phyloP scores from a whole-genome alignment of 1,140 invertebrate genomes.

The Formica selysi region DNA sequence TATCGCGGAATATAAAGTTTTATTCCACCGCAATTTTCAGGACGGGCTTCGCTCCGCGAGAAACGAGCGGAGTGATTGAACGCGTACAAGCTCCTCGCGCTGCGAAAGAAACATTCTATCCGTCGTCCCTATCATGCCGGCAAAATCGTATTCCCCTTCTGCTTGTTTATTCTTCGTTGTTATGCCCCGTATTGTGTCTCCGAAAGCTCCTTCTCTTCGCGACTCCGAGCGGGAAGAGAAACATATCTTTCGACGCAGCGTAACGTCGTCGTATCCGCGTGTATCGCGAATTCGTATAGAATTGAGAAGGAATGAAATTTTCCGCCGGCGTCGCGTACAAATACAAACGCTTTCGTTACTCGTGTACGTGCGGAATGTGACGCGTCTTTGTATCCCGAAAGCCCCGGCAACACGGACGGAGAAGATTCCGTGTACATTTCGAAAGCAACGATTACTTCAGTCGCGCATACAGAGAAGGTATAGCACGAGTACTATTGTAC shows the following conservation, averaged over 20 bases:
- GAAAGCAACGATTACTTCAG: neutral
- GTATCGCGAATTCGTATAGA: conserved; percentile 38
- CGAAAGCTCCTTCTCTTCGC: conserved; percentile 4
- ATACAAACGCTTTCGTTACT: conserved; percentile 29
- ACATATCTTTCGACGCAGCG: conserved; percentile 4
- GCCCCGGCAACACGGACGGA: neutral
- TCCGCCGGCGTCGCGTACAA: conserved; percentile 23
- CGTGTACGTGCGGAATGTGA: conserved; percentile 11
- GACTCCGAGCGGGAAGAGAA: neutral
- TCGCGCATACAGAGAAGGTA: too few relatives aligned
- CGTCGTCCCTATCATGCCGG: conserved; percentile 33
- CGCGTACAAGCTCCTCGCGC: neutral
- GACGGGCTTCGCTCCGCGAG: neutral
- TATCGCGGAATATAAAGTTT: conserved; percentile 38
- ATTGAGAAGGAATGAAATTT: conserved; percentile 59
- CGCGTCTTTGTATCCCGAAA: conserved; percentile 19
- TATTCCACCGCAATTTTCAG: conserved; percentile 49
- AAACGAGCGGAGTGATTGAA: conserved; percentile 35
- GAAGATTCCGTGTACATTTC: neutral
- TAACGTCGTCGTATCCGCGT: conserved; percentile 2
- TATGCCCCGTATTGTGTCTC: neutral
- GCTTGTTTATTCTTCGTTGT: conserved; percentile 40
- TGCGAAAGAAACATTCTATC: conserved; percentile 30
- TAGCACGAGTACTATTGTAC: neutral
- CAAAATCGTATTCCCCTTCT: conserved; percentile 28